Conservation (phyloP, 2,888 invertebrate genomes). For the Eristalis intricaria region DNA sequence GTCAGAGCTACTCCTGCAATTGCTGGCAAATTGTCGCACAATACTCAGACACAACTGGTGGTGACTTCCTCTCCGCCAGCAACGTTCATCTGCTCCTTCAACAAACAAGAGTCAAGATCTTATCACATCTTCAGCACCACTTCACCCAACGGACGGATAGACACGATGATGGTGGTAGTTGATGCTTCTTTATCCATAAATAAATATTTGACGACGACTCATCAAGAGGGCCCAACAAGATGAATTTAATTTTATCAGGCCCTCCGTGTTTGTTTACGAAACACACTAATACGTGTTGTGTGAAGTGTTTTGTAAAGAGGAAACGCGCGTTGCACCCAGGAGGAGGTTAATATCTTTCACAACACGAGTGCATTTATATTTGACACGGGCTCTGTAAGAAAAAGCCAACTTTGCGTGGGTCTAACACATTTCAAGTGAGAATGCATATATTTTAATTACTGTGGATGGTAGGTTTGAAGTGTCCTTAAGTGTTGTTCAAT, state of each 20-base stretch:
- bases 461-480: background rate
- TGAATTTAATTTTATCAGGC: constrained; percentile 52
- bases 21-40: constrained; percentile 49
- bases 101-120: constrained; percentile 56
- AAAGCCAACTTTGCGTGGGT: constrained; percentile 51
- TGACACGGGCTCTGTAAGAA: constrained; percentile 36
- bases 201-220: constrained; percentile 59
- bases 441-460: background rate
- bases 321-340: constrained; percentile 32
- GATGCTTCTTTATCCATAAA: constrained; percentile 49
- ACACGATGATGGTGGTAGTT: constrained; percentile 33
- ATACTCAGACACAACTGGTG: constrained; percentile 20
- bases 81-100: constrained; percentile 47
- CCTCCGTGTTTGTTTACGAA: constrained; percentile 35
- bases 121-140: constrained; percentile 62
- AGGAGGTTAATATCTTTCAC: constrained; percentile 35
- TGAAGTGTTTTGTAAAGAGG: background rate
- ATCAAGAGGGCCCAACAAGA: constrained; percentile 50
- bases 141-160: constrained; percentile 51
- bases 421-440: background rate
- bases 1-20: constrained; percentile 30
- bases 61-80: constrained; percentile 19
- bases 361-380: constrained; percentile 27
- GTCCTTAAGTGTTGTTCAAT: background rate
- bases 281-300: constrained; percentile 20